A percentile compares a stretch with the other conserved stretches of the same genome.
Conservation (phyloP, 2,888 invertebrate species). For the Acholoe squamosa region DNA sequence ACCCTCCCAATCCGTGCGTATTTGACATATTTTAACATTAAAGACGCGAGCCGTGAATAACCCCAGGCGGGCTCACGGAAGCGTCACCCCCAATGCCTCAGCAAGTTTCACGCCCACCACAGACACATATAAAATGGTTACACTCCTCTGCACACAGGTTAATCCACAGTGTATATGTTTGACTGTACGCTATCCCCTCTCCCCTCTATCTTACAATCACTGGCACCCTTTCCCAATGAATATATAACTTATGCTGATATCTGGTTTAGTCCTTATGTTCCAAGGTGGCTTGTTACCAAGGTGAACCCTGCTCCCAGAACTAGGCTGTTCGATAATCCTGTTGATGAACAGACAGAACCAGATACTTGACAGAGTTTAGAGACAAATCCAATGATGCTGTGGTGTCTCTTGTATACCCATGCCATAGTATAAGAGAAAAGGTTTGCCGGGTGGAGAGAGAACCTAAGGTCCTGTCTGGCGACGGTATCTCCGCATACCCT, state of each 20-base stretch:
- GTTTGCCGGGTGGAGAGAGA: constrained; percentile 1
- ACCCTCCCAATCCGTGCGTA: not conserved
- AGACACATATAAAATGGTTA: constrained; percentile 4
- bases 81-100: constrained; percentile 3
- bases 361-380: not conserved
- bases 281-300: not conserved
- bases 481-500: not conserved
- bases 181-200: not conserved
- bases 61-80: not conserved
- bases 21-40: not conserved
- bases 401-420: constrained; percentile 43
- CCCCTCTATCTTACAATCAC: not conserved
- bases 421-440: constrained; percentile 28
- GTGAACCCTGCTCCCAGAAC: not conserved
- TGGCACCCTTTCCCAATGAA: not conserved
- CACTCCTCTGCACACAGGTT: not conserved
- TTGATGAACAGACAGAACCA: not conserved
- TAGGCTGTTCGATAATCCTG: constrained; percentile 14
- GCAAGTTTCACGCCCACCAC: not conserved
- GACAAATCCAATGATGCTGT: constrained; percentile 29
- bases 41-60: not conserved
- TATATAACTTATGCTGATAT: not conserved
- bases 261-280: not conserved
- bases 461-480: constrained; percentile 20
- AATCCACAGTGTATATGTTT: not conserved